These are phyloP conservation scores for Entomobrya proxima DNA, from an alignment of 2,888 invertebrate species.

Conservation along the genomic window DNA sequence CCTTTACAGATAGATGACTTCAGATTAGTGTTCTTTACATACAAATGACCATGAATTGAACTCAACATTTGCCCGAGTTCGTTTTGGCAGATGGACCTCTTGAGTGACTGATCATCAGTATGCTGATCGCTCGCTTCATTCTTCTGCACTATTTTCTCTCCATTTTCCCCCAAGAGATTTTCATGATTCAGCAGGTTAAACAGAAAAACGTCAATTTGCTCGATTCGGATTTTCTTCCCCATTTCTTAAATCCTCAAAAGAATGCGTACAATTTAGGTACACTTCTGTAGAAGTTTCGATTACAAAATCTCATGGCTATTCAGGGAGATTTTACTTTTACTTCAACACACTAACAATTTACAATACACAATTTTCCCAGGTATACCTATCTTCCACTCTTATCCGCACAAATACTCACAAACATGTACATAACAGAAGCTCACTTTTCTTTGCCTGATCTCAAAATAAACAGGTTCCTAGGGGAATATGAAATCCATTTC, in stretches of 20 bases:
- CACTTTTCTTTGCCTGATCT: background rate
- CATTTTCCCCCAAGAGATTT: conserved; percentile 28
- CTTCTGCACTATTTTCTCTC: background rate
- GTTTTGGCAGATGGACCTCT: no score
- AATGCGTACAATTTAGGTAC: background rate
- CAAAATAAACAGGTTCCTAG: no score
- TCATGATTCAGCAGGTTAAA: conserved; percentile 43
- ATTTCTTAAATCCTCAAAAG: background rate
- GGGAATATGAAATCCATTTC: background rate
- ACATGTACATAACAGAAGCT: background rate
- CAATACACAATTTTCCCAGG: no score
- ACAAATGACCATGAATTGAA: no score
- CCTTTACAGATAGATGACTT: no score
- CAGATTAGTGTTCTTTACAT: no score
- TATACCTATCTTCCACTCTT: no score
- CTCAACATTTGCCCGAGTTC: no score
- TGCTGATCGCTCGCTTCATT: background rate
- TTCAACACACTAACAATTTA: no score
- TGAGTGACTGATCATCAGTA: conserved; percentile 17
- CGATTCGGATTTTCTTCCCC: conserved; percentile 18
- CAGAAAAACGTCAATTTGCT: conserved; percentile 14
- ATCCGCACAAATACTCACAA: no score
- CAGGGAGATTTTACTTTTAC: background rate
- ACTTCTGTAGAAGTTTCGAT: background rate
- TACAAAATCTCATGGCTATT: background rate